A percentile compares a stretch with the other conserved stretches of the same genome.
Conservation (phyloP, 2,113 vertebrate genomes). For the Antechinus stuartii region DNA sequence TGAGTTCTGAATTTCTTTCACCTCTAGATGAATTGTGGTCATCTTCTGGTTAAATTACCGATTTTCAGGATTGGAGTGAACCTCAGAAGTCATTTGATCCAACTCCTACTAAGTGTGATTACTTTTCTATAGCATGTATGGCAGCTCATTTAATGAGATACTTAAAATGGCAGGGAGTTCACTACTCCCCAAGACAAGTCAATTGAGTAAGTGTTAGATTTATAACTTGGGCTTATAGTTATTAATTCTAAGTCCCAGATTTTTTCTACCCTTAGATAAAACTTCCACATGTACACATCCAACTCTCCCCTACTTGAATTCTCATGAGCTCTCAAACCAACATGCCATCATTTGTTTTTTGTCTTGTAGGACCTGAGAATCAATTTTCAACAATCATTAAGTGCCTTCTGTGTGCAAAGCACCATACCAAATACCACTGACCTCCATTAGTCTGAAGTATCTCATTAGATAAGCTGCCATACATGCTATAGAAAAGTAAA, state of each 20-base stretch:
- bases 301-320: slow-evolving; percentile 5
- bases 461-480: background rate
- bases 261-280: background rate
- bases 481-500: no score
- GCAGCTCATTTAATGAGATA: background rate
- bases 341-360: background rate
- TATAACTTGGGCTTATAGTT: background rate
- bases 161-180: background rate
- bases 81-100: background rate
- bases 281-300: background rate
- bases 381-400: background rate
- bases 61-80: background rate
- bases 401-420: background rate
- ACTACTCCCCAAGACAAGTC: background rate
- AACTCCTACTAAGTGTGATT: background rate
- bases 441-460: background rate
- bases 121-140: background rate
- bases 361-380: background rate
- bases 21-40: background rate
- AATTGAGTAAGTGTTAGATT: background rate
- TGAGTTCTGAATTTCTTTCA: background rate
- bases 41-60: background rate
- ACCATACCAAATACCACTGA: background rate
- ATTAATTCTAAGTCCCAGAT: background rate
- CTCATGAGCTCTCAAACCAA: slow-evolving; percentile 4